Percentiles rank a stretch among this genome's conserved stretches.
phyloP scores from a whole-genome alignment of 2,797 vertebrate genomes.

The Anguilla megastoma region DNA sequence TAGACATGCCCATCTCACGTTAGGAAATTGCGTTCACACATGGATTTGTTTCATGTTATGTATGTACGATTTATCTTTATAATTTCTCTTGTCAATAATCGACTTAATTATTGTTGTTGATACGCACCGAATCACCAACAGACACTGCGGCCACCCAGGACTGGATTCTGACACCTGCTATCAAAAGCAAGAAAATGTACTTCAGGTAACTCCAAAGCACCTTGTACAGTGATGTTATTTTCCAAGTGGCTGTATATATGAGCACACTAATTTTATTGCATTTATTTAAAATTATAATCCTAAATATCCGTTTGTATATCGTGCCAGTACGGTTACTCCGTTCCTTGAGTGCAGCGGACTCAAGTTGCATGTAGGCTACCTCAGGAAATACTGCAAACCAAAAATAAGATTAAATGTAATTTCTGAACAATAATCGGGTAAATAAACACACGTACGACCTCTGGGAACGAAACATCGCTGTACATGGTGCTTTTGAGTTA shows the following conservation, averaged over 20 bases:
- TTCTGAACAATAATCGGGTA: not conserved
- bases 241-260: not conserved
- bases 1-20: not conserved
- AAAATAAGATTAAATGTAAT: not conserved
- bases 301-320: not conserved
- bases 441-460: not conserved
- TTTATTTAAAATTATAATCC: not conserved
- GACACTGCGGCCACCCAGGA: not conserved
- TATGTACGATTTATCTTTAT: conserved; percentile 6
- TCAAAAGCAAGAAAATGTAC: not conserved
- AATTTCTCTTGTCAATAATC: too few species aligned
- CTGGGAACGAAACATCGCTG: not conserved
- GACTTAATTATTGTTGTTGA: too few species aligned
- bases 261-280: not conserved
- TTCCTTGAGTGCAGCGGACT: not conserved
- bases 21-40: not conserved
- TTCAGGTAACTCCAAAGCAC: not conserved
- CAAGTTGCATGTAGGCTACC: not conserved
- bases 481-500: not conserved
- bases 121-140: not conserved
- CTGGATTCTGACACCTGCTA: not conserved
- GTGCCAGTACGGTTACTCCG: not conserved
- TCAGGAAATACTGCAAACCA: not conserved
- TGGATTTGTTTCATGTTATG: not conserved
- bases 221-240: not conserved